Evolutionary conservation across 2,888 invertebrate species (phyloP), one percentile per base, ranked within the genome.

Genomic region (Hoplodrina ambigua): DNA sequence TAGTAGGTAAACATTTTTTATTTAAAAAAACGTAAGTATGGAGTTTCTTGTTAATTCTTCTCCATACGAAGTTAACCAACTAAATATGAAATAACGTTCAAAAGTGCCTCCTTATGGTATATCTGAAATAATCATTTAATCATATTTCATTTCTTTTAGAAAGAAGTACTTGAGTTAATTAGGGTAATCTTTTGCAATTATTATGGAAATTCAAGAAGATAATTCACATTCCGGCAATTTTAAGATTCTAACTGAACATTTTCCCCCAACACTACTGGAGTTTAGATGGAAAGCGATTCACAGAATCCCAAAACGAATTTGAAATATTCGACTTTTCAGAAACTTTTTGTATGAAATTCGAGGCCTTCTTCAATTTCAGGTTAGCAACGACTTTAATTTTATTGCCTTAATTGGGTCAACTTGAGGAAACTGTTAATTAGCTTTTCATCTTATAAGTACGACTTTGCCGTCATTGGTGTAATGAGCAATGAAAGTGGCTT

Each of bases 341-440:
- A 72, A 55, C n/a, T 62, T 69, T 59, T 30, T 19, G 19, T 30
- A 46, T 41, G 44, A 71, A 52, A 58, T 72, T 59, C 46, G 20
- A 17, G 55, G 41, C 50, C 25, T 63, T 67, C 41, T 33, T 57
- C 20, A 70, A 33, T 61, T 71, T 57, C 4, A 20, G 49, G 50
- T 50, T 33, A 30, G n/a, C n/a, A 54, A 37, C 25, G 25, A 65
- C 55, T 68, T 80, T 54, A 59, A 80, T 68, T 80, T 54, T 56
- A 80, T 72, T 75, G 55, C 50, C 25, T 33, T 50, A 69, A 80
- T 56, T 59, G 46, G 72, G 68, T 65, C 62, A 75, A 53, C 53
- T 50, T n/a, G 15, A 72, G 56, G 61, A 72, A 80, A 68, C 50
- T 33, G 20, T 25, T 57, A 66, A 72, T 76, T 66, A 72, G 50